Evolutionary conservation across 2,888 invertebrate species (phyloP), one percentile per base, ranked within the genome.

Genomic region (Asteroscopus sphinx): DNA sequence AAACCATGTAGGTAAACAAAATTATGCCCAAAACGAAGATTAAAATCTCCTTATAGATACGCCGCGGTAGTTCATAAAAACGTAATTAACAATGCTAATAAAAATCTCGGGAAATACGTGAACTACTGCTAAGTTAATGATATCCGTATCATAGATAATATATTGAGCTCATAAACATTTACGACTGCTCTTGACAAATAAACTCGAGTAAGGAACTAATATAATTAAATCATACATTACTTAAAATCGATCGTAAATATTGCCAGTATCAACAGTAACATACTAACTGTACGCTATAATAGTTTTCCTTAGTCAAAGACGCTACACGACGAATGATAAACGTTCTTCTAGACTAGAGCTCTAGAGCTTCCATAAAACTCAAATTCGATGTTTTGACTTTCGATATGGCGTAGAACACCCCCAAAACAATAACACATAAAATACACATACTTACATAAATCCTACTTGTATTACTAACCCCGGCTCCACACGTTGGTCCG

Each of bases 31-130:
- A 46, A 45, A 32, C 3, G 3, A 26, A 44, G 35, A 72, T 54
- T 55, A 21, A 17, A 41, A 54, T 56, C 49, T 41, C 21, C 26
- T 37, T 26, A 16, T 1, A 39, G 13, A 35, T 15, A 42, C 40
- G 16, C 9, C 41, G 28, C 35, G 41, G 11, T 36, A 41, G 45
- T 49, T 39, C 41, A 47, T 59, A 47, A 55, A 15, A 68, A 64
- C 37, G 47, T 35, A 36, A 73, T 55, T 55, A 58, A 56, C 47
- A 56, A 73, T 58, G 28, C 30, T 42, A 59, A 56, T 56, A 36
- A 36, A 28, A 40, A 46, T 39, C 17, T 37, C 17, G 30, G 37
- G 12, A 35, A 60, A 53, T 30, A 35, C 46, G 45, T 42, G 21
- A 35, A 15, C 32, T 9, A 30, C 46, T 36, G 54, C 16, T 21